Percentiles rank a stretch among this genome's conserved stretches.
phyloP scores from a whole-genome alignment of 2,113 vertebrate species.

The Eidolon helvum region DNA sequence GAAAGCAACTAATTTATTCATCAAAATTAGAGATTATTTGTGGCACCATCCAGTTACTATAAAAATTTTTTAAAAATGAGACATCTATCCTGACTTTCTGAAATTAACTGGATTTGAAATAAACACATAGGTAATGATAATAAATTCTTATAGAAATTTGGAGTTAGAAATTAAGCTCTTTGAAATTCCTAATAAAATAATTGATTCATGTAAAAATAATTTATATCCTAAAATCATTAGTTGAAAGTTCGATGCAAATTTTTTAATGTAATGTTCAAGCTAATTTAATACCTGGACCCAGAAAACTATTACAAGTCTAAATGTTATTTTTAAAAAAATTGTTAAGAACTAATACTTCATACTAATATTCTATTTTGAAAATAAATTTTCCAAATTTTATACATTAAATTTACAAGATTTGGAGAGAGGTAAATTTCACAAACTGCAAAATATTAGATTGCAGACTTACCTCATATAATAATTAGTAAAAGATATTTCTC shows the following conservation, averaged over 20 bases:
- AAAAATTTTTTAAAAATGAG: neutral
- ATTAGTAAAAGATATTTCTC: neutral
- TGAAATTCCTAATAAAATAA: neutral
- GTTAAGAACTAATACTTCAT: neutral
- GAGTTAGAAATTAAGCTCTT: neutral
- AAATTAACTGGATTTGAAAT: neutral
- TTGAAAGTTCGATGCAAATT: neutral
- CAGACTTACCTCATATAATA: neutral
- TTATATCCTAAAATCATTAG: neutral
- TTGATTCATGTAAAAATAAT: neutral
- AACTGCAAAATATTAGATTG: neutral
- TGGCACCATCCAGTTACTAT: neutral
- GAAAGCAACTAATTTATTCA: neutral
- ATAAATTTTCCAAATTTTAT: neutral
- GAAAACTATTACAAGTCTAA: neutral
- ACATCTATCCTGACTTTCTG: neutral
- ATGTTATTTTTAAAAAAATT: neutral
- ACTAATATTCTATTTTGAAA: neutral
- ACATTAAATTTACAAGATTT: neutral
- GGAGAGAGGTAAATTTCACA: neutral
- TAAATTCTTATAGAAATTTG: neutral
- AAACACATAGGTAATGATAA: neutral
- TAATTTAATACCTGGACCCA: neutral
- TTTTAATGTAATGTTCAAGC: neutral
- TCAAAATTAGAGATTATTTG: neutral